Evolutionary conservation across 1,140 invertebrate genomes (phyloP), one percentile per base, ranked within the genome.

Genomic region (Monomorium pharaonis): DNA sequence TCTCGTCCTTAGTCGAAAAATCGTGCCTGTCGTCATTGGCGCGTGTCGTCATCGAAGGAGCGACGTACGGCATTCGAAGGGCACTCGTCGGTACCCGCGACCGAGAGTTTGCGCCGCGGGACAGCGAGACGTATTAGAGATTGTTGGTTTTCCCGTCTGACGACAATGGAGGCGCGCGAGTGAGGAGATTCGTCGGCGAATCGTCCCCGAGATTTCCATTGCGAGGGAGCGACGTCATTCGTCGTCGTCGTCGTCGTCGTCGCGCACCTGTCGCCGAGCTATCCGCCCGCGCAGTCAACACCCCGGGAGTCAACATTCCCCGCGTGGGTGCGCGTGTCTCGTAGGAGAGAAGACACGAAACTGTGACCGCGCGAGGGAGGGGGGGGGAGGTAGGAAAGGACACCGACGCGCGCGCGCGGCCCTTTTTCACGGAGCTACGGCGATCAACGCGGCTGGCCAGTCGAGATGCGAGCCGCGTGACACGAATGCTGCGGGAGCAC

Each of bases 401-500:
- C n/a, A 33, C 7, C 5, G 18, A 7, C 27, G 18, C 21, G 67
- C 63, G 54, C 27, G 10, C 88, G 77, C 88, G 80, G 83, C 42
- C 69, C 56, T 89, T 87, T 87, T 89, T 81, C 74, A 89, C 88
- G 54, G 33, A 78, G n/a, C n/a, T n/a, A n/a, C n/a, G n/a, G n/a
- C n/a, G 88, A 89, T 72, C 88, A 87, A 76, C 84, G 70, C 88
- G 86, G 78, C 87, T 87, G 86, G 85, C 74, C n/a, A n/a, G n/a
- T n/a, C 78, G 83, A 90, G 89, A 87, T 90, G 88, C 89, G 72
- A 90, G 85, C 92, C 91, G 90, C 90, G 85, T 92, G 92, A 92
- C 89, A 92, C 92, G 92, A 90, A 91, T 92, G 91, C 90, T 92
- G 91, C 90, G 91, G 91, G 90, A 91, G 92, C 88, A 91, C 88